These are phyloP conservation scores for Ectobius pallidus DNA, from an alignment of 2,888 invertebrate genomes.

Conservation along the genomic window DNA sequence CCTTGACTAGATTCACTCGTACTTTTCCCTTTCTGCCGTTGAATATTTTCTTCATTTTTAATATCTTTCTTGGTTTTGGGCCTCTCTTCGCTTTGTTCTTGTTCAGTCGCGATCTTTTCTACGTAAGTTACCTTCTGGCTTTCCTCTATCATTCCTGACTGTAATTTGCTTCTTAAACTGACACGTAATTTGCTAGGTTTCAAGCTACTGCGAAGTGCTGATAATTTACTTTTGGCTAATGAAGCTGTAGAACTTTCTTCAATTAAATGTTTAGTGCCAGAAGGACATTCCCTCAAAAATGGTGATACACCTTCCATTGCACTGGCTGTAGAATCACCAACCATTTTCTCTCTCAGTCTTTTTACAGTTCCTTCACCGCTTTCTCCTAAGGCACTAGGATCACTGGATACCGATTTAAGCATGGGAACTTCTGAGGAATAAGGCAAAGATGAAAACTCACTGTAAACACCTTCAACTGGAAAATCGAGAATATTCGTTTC, in stretches of 20 bases:
- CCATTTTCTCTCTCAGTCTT: not conserved
- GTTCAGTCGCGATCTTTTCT: not conserved
- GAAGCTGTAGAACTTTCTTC: not conserved
- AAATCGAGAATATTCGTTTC: not conserved
- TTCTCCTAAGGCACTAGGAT: not conserved
- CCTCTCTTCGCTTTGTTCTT: not conserved
- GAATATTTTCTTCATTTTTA: conserved; percentile 39
- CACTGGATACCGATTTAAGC: not conserved
- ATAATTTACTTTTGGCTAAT: not conserved
- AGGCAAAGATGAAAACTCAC: not conserved
- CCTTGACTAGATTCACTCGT: conserved; percentile 26
- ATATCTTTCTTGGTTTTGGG: conserved; percentile 33
- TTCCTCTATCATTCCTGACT: not conserved
- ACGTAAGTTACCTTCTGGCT: not conserved
- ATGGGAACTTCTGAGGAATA: not conserved
- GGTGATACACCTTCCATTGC: not conserved
- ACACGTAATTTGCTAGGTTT: not conserved
- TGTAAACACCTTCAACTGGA: not conserved
- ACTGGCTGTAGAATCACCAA: not conserved
- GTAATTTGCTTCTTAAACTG: not conserved
- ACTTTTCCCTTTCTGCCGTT: conserved; percentile 16
- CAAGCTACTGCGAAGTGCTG: not conserved
- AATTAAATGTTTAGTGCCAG: too few species aligned
- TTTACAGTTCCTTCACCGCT: not conserved
- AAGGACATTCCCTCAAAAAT: too few species aligned